Base-by-base conservation (phyloP, 35 echinoderm and acorn worm species). In the Heliocidaris tuberculata region DNA sequence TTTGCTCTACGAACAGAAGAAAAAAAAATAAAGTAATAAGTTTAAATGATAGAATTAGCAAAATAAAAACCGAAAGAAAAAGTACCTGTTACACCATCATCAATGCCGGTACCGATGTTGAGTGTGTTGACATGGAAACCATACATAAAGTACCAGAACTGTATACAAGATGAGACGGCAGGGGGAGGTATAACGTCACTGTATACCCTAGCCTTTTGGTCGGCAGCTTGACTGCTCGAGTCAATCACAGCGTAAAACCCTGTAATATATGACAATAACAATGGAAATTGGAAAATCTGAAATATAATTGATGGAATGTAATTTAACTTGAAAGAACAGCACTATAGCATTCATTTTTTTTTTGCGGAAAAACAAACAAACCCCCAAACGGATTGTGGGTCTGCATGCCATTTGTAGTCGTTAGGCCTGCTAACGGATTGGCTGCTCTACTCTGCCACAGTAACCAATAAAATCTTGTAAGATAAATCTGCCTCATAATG, bases 131-230 rank as follows among this genome's bases (percentile, higher is more conserved):
- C 95, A 96, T 86, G 88, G 21, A 92, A 47, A 31, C 95, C 95
- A 87, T 96, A 94, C 95, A 96, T 96, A 48, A 93, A 92, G 30
- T 96, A 96, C 95, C 95, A 96, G 59, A 96, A 96, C 32, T 96
- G 49, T 21, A 96, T 30, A 93, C 95, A 96, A 35, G 91, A 54
- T 54, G 85, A 48, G 85, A 10, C 31, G 0, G 91, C 95, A 30
- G 48, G 94, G 31, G 71, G 85, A 27, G 71, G 94, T 31, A 87
- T 94, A 48, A 56, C 48, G 31, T 92, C 90, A 48, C 90, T 92
- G 29, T 92, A 92, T 2, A 92, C n/a, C 31, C 90, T 11, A 48
- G 90, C 90, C 90, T 56, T 92, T 48, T 92, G 90, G 13, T 56
- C 19, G 4, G 9, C 42, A 3, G n/a, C 9, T 30, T 92, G 90